Conservation (phyloP, 2,888 invertebrate species). For the Spilosoma lubricipeda region DNA sequence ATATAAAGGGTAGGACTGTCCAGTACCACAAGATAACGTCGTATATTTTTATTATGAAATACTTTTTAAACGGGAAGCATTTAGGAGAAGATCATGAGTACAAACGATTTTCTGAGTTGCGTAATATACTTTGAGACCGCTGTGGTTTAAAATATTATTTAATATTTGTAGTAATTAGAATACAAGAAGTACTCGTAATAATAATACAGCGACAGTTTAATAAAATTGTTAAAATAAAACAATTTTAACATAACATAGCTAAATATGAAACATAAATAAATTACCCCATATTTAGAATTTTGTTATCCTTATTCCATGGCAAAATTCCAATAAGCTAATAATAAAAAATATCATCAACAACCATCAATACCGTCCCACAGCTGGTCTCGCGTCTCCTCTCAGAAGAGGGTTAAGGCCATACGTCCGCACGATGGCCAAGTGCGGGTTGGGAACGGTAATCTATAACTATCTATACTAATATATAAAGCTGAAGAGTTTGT, state of each 20-base stretch:
- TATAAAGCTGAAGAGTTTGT: too few species aligned
- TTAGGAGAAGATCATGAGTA: not conserved
- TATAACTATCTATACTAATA: too few species aligned
- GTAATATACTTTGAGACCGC: not conserved
- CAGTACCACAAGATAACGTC: not conserved
- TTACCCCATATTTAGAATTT: not conserved
- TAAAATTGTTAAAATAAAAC: not conserved
- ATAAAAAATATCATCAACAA: too few species aligned
- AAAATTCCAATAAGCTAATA: too few species aligned
- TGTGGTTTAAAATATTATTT: not conserved
- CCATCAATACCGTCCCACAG: too few species aligned
- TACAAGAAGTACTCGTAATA: too few species aligned
- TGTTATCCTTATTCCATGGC: too few species aligned
- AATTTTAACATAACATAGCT: not conserved
- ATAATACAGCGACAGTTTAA: not conserved
- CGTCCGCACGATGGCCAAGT: too few species aligned
- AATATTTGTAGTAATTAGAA: not conserved
- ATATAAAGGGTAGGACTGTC: not conserved
- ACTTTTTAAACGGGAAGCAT: not conserved
- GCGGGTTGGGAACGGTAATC: too few species aligned
- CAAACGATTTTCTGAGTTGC: not conserved
- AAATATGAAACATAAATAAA: constrained; percentile 1
- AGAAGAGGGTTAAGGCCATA: too few species aligned
- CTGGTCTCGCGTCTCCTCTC: too few species aligned
- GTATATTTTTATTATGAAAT: constrained; percentile 3